Evolutionary conservation across 2,797 vertebrate species (phyloP), one percentile per base, ranked within the genome.

Genomic region (Echeneis naucrates): DNA sequence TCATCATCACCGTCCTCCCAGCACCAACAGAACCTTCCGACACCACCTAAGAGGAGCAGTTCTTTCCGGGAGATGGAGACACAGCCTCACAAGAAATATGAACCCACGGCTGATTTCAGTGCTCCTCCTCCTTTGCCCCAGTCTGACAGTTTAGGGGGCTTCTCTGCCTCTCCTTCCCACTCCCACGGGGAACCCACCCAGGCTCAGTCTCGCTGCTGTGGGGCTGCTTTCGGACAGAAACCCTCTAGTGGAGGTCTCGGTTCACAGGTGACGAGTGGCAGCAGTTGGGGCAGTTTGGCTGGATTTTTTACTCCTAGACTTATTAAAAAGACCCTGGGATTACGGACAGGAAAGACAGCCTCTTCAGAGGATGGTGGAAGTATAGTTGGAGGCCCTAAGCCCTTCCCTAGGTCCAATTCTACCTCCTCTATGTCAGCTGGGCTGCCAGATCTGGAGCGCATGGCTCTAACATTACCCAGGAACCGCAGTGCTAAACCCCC

Each of bases 51-150:
- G 81, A 97, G 98, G 87, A 99, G 97, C 92, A 98, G 96, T 78
- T 99, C 98, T 58, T 99, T 99, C 89, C 94, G 98, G 42, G 98
- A 99, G 90, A 98, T 99, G 96, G 98, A 99, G 90, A 98, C 97
- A 3, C 98, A 98, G 80, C 96, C 97, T 75, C 97, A 98, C 79
- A 99, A 99, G 89, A 99, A 97, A 81, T 99, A 98, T 0, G 98
- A 99, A 87, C 96, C 98, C 77, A 96, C 95, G 11, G 95, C 96
- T 71, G 96, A 96, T 77, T 97, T 97, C 71, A 85, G 88, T 17
- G 93, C 94, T 38, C 95, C 96, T 68, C 95, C 95, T 86, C 95
- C 96, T 51, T 87, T 96, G 44, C 95, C 97, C 84, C 97, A 97
- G 52, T 88, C 92, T 5, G 98, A 98, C 32, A 94, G 96, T 73